phyloP scores from a whole-genome alignment of 2,888 invertebrate species.

The Nemurella pictetii region DNA sequence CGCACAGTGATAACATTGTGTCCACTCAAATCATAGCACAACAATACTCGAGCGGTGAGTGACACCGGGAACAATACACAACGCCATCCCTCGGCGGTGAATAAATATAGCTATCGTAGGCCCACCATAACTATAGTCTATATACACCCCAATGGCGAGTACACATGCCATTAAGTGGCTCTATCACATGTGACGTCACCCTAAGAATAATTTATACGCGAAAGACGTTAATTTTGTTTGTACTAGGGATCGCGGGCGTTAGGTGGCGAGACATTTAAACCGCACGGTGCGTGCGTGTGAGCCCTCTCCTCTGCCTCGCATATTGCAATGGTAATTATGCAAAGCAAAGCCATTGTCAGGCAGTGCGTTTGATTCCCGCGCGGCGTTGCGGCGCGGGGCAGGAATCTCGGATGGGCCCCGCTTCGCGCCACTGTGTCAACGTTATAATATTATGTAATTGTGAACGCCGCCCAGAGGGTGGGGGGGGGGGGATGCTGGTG shows the following conservation, averaged over 20 bases:
- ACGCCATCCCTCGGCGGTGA: conserved; percentile 22
- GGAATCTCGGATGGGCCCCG: not conserved
- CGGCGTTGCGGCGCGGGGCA: not conserved
- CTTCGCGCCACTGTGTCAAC: not conserved
- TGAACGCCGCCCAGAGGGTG: no score
- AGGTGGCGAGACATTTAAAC: conserved; percentile 1
- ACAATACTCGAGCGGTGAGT: conserved; percentile 6
- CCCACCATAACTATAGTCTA: not conserved
- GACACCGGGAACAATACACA: conserved; percentile 20
- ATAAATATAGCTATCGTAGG: conserved; percentile 10
- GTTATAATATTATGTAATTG: conserved; percentile 18
- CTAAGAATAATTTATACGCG: not conserved
- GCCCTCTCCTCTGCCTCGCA: conserved; percentile 1
- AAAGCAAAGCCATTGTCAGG: conserved; percentile 20
- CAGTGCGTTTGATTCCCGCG: conserved; percentile 18
- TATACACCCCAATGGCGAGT: not conserved
- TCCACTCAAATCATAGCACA: not conserved
- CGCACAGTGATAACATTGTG: conserved; percentile 24
- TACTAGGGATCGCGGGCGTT: conserved; percentile 3
- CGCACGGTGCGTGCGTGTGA: not conserved
- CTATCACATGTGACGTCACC: conserved; percentile 1
- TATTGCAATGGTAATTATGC: conserved; percentile 31
- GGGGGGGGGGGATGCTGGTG: not conserved
- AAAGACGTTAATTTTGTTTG: conserved; percentile 22
- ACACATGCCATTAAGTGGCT: not conserved